A percentile compares a stretch with the other conserved stretches of the same genome.
phyloP scores from a whole-genome alignment of 1,140 invertebrate genomes.

The Pseudomyrmex pallidus region DNA sequence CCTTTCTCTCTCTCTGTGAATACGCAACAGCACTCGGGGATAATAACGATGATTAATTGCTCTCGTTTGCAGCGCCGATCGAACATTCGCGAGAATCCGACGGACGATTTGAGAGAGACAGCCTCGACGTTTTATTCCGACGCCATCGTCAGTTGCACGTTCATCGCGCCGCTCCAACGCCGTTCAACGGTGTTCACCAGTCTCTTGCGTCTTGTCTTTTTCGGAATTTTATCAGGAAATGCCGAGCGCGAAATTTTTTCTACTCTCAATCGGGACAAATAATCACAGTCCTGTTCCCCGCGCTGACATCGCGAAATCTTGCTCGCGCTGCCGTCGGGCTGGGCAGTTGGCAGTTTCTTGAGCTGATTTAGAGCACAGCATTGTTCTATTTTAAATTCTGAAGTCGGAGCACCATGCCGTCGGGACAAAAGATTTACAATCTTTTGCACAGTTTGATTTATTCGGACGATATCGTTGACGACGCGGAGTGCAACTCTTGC shows the following conservation, averaged over 20 bases:
- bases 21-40: not conserved
- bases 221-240: not conserved
- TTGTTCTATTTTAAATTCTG: conserved; percentile 49
- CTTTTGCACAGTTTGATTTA: conserved; percentile 5
- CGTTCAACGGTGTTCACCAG: conserved; percentile 6
- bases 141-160: not conserved
- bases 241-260: not conserved
- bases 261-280: not conserved
- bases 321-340: not conserved
- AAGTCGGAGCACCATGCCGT: conserved; percentile 7
- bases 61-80: conserved; percentile 10
- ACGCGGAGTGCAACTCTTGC: not conserved
- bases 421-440: conserved; percentile 31
- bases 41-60: conserved; percentile 45
- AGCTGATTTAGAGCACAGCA: conserved; percentile 9
- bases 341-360: not conserved
- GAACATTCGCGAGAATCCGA: conserved; percentile 41
- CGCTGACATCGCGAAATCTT: not conserved
- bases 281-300: not conserved
- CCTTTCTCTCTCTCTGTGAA: conserved; percentile 28
- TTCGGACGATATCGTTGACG: conserved; percentile 2
- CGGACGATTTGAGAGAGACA: conserved; percentile 23
- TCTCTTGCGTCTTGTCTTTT: not conserved
- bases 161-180: conserved; percentile 5
- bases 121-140: conserved; percentile 9